Conservation (phyloP, 2,888 invertebrate species). For the Trachelus iudaicus region DNA sequence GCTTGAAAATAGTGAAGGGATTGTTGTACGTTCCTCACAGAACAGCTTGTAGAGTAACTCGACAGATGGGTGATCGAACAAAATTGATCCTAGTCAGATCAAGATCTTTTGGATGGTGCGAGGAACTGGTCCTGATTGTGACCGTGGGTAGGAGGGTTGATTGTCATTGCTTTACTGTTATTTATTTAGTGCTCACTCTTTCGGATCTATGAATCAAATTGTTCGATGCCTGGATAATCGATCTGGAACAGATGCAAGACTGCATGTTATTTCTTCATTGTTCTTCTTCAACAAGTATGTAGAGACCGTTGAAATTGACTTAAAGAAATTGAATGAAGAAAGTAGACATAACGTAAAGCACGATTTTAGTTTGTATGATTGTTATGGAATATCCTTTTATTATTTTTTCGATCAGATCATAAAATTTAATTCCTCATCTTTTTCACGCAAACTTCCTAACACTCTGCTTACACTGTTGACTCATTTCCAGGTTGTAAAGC, state of each 20-base stretch:
- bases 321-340: neutral
- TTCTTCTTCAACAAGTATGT: neutral
- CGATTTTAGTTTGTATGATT: no score
- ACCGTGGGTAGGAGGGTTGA: neutral
- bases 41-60: neutral
- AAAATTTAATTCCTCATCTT: neutral
- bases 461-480: neutral
- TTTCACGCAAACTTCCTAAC: neutral
- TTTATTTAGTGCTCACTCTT: neutral
- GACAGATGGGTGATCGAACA: constrained; percentile 26
- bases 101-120: neutral
- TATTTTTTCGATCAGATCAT: neutral
- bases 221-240: neutral
- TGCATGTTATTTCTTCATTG: neutral
- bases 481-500: neutral
- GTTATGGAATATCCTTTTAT: neutral
- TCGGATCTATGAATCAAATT: neutral
- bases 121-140: neutral
- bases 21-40: neutral
- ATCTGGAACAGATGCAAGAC: neutral
- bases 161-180: neutral
- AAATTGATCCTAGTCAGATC: neutral
- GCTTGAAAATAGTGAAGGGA: constrained; percentile 36
- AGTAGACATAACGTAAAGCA: neutral
- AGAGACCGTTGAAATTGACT: neutral